Conservation (phyloP, 1,140 invertebrate species). For the Hylyphantes graminicola region DNA sequence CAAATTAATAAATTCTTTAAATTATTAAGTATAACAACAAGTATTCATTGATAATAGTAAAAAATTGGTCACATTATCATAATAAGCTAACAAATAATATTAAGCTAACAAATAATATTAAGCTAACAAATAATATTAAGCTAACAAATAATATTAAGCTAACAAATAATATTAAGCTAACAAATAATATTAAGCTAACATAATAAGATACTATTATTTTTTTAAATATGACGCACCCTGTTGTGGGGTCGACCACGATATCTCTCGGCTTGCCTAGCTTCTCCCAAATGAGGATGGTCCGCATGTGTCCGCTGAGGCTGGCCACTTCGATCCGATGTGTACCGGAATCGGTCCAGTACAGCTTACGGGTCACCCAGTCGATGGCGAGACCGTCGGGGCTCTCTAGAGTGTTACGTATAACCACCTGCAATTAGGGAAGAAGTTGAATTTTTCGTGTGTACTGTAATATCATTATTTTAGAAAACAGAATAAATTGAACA, state of each 20-base stretch:
- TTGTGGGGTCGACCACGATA: constrained; percentile 83
- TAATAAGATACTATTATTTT: neutral
- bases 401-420: constrained; percentile 77
- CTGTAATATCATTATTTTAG: too few species aligned
- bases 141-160: neutral
- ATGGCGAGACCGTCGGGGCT: constrained; percentile 74
- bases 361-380: constrained; percentile 86
- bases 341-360: constrained; percentile 90
- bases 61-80: too few species aligned
- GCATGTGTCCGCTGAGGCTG: constrained; percentile 80
- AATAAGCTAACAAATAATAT: too few species aligned
- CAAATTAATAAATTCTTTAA: too few species aligned
- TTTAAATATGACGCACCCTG: constrained; percentile 67
- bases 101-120: neutral
- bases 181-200: neutral
- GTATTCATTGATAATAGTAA: too few species aligned
- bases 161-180: too few species aligned
- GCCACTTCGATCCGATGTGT: constrained; percentile 85
- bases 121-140: too few species aligned
- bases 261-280: constrained; percentile 84
- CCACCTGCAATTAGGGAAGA: constrained; percentile 66
- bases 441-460: neutral
- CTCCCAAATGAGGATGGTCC: constrained; percentile 82
- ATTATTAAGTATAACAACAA: too few species aligned
- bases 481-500: too few species aligned